Evolutionary conservation across 2,888 invertebrate species (phyloP), one percentile per base, ranked within the genome.

Genomic region (Conops quadrifasciatus): DNA sequence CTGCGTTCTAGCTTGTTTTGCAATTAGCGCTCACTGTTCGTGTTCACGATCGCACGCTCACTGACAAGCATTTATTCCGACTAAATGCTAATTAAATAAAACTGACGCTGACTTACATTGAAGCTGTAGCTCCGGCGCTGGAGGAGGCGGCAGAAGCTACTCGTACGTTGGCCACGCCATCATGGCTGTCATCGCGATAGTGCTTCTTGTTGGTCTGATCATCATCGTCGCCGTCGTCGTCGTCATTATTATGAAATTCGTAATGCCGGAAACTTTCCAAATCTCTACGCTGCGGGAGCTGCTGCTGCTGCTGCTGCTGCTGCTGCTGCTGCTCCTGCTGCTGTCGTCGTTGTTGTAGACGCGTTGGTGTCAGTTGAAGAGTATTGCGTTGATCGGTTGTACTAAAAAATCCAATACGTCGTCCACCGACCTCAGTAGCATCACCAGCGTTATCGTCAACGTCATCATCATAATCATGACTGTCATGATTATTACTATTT

Each of bases 231-330:
- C 51, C 49, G 36, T 53, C 49, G 36, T 47, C n/a, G 16, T 62
- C 43, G 76, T 79, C 77, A 75, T 71, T 65, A 64, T 15, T 21
- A 24, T 45, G 65, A 60, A 68, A 65, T 30, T 70, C 72, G 72
- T 77, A 78, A 78, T 81, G 82, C 82, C 83, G 83, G 82, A 83
- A 83, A 83, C 83, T 83, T 83, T 83, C 83, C 83, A 83, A 83
- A 82, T 81, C 82, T 77, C 80, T 82, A 77, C 78, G 77, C n/a
- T n/a, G n/a, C n/a, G n/a, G n/a, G n/a, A n/a, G n/a, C n/a, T n/a
- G n/a, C n/a, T n/a, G 36, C 9, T 36, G 36, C 36, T 4, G 36
- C 36, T 7, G 9, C 36, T 36, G 36, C 36, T 36, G 36, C 36
- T 36, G 36, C 36, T 36, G 36, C 36, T 36, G 36, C 4, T 36